phyloP scores from a whole-genome alignment of 2,888 invertebrate genomes.

The Drosophila buzzatii region DNA sequence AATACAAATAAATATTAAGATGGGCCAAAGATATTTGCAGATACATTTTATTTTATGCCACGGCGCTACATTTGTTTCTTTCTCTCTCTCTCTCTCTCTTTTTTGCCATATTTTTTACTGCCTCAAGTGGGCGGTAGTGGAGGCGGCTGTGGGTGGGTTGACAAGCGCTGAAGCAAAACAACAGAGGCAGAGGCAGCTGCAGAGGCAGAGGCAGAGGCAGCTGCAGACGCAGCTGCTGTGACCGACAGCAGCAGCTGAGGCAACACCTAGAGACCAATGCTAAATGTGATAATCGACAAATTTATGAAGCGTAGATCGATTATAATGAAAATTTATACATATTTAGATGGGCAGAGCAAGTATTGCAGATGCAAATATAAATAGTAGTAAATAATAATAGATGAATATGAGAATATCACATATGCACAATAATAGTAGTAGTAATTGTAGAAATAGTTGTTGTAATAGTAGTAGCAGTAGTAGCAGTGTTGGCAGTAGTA shows the following conservation, averaged over 20 bases:
- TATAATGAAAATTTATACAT: neutral
- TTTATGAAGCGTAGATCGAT: slow-evolving; percentile 5
- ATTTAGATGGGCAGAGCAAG: neutral
- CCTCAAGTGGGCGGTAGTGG: neutral
- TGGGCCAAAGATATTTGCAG: slow-evolving; percentile 63
- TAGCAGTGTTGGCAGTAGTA: too few species aligned
- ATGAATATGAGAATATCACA: too few species aligned
- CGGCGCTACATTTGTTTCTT: slow-evolving; percentile 20
- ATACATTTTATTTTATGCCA: slow-evolving; percentile 75
- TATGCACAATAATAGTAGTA: too few species aligned
- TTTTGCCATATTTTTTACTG: slow-evolving; percentile 49
- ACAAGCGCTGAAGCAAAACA: slow-evolving; percentile 5
- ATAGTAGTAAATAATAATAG: too few species aligned
- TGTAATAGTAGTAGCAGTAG: too few species aligned
- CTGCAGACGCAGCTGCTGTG: neutral
- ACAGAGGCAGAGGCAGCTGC: slow-evolving; percentile 7
- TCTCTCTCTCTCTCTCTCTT: neutral
- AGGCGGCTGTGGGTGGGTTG: neutral
- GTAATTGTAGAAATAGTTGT: too few species aligned
- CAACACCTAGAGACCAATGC: neutral
- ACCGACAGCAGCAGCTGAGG: neutral
- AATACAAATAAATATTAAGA: slow-evolving; percentile 75
- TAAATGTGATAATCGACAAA: slow-evolving; percentile 2
- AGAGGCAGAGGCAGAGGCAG: slow-evolving; percentile 7
- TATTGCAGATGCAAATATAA: neutral